Base-by-base conservation (phyloP, 2,797 vertebrate genomes). In the Margarornis squamiger region DNA sequence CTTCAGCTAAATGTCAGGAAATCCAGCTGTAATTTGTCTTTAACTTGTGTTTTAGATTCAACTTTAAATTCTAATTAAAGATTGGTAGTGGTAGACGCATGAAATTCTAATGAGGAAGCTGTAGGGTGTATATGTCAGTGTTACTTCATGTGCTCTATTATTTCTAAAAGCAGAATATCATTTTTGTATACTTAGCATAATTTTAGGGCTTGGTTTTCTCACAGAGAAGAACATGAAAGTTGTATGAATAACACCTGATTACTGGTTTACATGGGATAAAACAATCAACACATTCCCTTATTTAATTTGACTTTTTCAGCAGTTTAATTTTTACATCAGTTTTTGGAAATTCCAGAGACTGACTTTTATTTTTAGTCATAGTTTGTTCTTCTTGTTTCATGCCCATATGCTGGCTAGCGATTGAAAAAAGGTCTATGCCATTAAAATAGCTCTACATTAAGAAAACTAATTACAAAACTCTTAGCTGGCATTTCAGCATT, bases 1-100 rank as follows among this genome's bases (percentile, higher is more conserved):
- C 34, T 90, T 90, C 52, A 74, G 49, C 26, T 84, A 96, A 93
- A 96, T 90, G 88, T 81, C 91, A 92, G 82, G 61, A 95, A 95
- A 96, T 75, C 41, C 88, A 91, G 54, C 30, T 90, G 46, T 66
- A 93, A 80, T 91, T 91, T 93, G 72, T 54, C 46, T 86, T 78
- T 91, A 89, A 77, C 61, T 81, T 79, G 45, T 93, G 36, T 66
- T 96, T 93, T 81, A 94, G 72, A 93, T 63, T 91, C 54, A 79
- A 38, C 59, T 90, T 95, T 92, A 86, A 88, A 91, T 95, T 97
- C 72, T 86, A 96, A 92, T 95, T 94, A 94, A 93, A 95, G 80
- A 84, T 61, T 57, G 75, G 51, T 30, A 52, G 51, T 87, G 49
- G 70, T 86, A 93, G 82, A 92, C 70, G 46, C 66, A 91, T 57